phyloP scores from a whole-genome alignment of 2,888 invertebrate genomes.

The Sminthurides aquaticus region DNA sequence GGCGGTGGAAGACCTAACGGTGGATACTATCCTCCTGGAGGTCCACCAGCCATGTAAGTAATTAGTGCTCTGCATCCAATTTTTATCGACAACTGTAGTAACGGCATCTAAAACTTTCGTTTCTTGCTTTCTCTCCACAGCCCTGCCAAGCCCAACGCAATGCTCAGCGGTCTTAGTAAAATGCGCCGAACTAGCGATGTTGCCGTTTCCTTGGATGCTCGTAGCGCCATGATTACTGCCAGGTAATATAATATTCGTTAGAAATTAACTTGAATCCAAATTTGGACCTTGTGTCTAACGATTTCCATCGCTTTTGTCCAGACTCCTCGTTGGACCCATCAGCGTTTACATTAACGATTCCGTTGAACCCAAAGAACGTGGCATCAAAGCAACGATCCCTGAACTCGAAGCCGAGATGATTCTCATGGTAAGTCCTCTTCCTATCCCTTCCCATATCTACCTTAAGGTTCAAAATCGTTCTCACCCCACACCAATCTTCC shows the following conservation, averaged over 20 bases:
- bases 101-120: neutral
- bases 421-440: slow-evolving; percentile 35
- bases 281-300: neutral
- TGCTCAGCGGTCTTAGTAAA: slow-evolving; percentile 38
- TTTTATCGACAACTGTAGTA: neutral
- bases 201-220: slow-evolving; percentile 41
- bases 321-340: slow-evolving; percentile 41
- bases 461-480: no score
- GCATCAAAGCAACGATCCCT: slow-evolving; percentile 42
- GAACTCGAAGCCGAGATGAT: slow-evolving; percentile 42
- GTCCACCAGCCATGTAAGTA: slow-evolving; percentile 41
- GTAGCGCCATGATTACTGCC: slow-evolving; percentile 42
- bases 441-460: neutral
- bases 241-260: slow-evolving; percentile 26
- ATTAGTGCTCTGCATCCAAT: neutral
- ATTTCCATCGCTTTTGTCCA: neutral
- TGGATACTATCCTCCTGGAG: slow-evolving; percentile 41
- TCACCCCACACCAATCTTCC: neutral
- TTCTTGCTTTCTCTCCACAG: slow-evolving; percentile 14
- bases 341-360: slow-evolving; percentile 41
- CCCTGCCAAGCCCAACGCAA: slow-evolving; percentile 42
- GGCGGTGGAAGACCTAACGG: slow-evolving; percentile 37
- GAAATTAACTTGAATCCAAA: neutral
- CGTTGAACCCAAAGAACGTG: slow-evolving; percentile 39
- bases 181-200: slow-evolving; percentile 40